Percentiles rank a stretch among this genome's conserved stretches.
Conservation (phyloP, 1,140 invertebrate genomes). For the Eubasilissa regina region DNA sequence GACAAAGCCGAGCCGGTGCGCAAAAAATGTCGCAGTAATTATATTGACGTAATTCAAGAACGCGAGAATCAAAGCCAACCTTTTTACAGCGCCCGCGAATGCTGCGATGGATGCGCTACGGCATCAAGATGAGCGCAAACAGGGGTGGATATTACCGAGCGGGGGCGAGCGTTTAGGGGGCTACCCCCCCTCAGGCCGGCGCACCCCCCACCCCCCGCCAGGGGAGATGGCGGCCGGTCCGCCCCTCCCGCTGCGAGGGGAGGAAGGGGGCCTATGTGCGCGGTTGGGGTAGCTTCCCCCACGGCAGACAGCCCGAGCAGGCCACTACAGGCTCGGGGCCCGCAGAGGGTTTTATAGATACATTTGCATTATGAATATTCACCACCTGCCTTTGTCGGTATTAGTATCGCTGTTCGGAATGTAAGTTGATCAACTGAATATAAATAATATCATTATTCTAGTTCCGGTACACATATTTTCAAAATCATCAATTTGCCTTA, state of each 20-base stretch:
- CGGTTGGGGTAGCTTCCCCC: slow-evolving; percentile 21
- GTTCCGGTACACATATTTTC: too few relatives aligned
- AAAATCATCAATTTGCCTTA: too few relatives aligned
- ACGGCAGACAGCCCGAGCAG: background rate
- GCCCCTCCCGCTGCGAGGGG: slow-evolving; percentile 14
- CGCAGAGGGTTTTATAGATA: slow-evolving; percentile 31
- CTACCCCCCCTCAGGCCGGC: background rate
- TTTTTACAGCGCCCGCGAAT: background rate
- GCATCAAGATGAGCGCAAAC: background rate
- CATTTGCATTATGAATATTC: slow-evolving; percentile 32
- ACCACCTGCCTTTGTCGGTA: slow-evolving; percentile 23
- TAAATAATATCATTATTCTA: background rate
- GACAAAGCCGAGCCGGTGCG: background rate
- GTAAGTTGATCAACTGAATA: background rate
- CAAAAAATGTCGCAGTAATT: background rate
- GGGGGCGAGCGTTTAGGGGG: slow-evolving; percentile 19
- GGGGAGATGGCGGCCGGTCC: slow-evolving; percentile 25
- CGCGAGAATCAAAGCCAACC: background rate
- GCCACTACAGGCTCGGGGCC: background rate
- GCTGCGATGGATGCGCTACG: background rate
- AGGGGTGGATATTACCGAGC: slow-evolving; percentile 38
- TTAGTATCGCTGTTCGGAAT: background rate
- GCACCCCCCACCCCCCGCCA: background rate
- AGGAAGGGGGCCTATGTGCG: background rate
- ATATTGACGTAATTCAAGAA: background rate